Evolutionary conservation across 1,140 invertebrate species (phyloP), one percentile per base, ranked within the genome.

Genomic region (Zaprionus nigranus): DNA sequence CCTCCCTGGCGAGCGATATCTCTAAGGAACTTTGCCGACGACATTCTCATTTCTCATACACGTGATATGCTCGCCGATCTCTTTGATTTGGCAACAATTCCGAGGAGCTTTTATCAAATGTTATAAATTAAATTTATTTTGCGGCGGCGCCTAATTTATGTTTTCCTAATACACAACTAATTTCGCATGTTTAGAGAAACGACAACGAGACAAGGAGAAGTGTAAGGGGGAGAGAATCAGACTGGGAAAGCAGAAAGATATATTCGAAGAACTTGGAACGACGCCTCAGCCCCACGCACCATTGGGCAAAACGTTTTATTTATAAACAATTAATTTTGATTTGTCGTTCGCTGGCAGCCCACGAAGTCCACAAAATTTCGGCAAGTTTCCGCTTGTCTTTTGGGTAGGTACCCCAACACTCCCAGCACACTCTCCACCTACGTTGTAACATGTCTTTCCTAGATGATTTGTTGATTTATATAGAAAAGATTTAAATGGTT

Each of bases 281-380:
- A 9, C 15, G 13, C 15, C 24, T 36, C 36, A 43, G 12, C 62
- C 71, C 71, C 36, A 69, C 61, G 66, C 78, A 72, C 69, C 81
- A 88, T 88, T 88, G 72, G 76, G 85, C 72, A 90, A 90, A 90
- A 85, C 85, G 85, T 90, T 90, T 90, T 90, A 90, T 90, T 90
- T 90, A 90, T 90, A 90, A 90, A 90, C 85, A 90, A 90, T 90
- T 90, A 85, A 90, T 75, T 85, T 85, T 90, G 85, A 90, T 90
- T 90, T 90, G 85, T 90, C 75, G 86, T 77, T 57, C 70, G 76
- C 73, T 79, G 79, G 73, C 77, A 54, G 75, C 46, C 53, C 57
- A 79, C 36, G 49, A 71, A 81, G 74, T 36, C 62, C 9, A 34
- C 30, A 3, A 34, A 51, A 61, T 51, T 69, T 64, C 43, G 56